phyloP scores from a whole-genome alignment of 1,140 invertebrate species.

The Heliothis subflexa region DNA sequence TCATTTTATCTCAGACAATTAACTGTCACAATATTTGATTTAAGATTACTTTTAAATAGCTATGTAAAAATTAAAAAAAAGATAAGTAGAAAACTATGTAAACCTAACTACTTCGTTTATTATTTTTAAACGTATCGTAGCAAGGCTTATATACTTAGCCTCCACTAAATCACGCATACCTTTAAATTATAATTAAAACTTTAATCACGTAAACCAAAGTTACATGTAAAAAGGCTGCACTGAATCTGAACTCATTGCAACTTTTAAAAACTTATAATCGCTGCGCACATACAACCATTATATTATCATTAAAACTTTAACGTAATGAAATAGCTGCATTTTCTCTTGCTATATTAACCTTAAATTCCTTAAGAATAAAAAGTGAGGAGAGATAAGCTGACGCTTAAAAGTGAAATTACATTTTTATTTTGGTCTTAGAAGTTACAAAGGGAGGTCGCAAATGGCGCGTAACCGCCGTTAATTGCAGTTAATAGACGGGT shows the following conservation, averaged over 20 bases:
- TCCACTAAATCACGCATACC: neutral
- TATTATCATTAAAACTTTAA: neutral
- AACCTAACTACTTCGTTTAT: too few species aligned
- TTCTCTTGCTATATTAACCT: neutral
- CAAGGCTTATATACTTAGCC: neutral
- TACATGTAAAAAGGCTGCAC: neutral
- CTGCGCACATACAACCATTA: slow-evolving; percentile 1
- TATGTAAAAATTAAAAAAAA: too few species aligned
- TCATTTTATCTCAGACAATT: too few species aligned
- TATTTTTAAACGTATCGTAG: neutral
- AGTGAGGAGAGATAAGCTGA: neutral
- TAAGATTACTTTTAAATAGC: too few species aligned
- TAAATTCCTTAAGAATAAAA: neutral
- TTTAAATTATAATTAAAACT: slow-evolving; percentile 28
- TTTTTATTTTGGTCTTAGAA: slow-evolving; percentile 36
- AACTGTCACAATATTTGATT: too few species aligned
- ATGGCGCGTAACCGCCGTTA: slow-evolving; percentile 40
- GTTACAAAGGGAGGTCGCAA: slow-evolving; percentile 42
- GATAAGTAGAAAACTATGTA: too few species aligned
- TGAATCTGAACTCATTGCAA: slow-evolving; percentile 10
- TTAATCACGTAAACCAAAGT: slow-evolving; percentile 21
- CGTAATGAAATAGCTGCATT: neutral
- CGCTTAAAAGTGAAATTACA: slow-evolving; percentile 18
- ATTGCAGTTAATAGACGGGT: slow-evolving; percentile 53
- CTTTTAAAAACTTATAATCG: slow-evolving; percentile 10